Evolutionary conservation across 2,113 vertebrate species (phyloP), one percentile per base, ranked within the genome.

Genomic region (Caretta caretta): DNA sequence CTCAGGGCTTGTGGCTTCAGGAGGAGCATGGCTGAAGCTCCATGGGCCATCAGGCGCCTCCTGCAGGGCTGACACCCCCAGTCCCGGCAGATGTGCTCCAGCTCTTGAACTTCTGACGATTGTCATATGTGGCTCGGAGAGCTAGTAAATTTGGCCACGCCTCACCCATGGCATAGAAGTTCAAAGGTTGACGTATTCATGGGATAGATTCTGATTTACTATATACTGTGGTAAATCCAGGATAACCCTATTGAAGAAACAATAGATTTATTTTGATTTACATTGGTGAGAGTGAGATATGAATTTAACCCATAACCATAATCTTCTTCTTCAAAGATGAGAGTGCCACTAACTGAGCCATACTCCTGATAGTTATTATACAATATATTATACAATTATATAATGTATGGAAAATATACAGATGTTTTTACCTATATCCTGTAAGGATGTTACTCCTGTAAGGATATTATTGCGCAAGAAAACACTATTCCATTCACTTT

Each of bases 291-390:
- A 80, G 50, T n/a, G 29, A 65, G 83, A 86, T 78, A 96, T 46
- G 78, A 94, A 95, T 95, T 95, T 91, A 95, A 90, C 86, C 3
- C 75, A 48, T 78, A 78, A 48, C 3, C 75, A 29, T 78, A 78
- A 78, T 48, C 25, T 76, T 76, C 72, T 46, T 0, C 84, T 86
- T 75, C 12, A 83, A 38, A 88, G 72, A 90, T 84, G 86, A 69
- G 80, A 87, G 54, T 46, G 38, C 24, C 46, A 4, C 72, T 46
- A 76, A 46, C 42, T 48, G 42, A 78, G 25, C 42, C 42, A 48
- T 25, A 38, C 19, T 72, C n/a, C 20, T 72, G n/a, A 9, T 72
- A 72, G n/a, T 72, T 72, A 72, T 38, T 72, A 72, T 38, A 31
- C 29, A 62, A 54, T 54, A 31, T 62, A 62, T 6, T 62, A 31